Base-by-base conservation (phyloP, 2,113 vertebrate species). In the Gnathonemus echidnorhynchus region DNA sequence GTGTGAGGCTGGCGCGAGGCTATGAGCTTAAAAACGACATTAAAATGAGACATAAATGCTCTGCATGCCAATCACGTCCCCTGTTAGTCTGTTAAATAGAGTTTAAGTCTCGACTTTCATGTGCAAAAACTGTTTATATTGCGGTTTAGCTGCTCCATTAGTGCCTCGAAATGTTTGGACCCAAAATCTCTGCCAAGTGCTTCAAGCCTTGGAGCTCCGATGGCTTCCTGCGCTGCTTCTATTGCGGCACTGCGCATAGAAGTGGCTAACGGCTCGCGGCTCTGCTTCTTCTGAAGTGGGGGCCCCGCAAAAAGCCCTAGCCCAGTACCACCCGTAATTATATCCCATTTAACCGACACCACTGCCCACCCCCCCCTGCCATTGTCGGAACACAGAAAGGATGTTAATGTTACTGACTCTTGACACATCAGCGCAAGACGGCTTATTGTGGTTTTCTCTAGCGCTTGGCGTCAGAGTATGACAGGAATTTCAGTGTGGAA, bases 91-190 rank as follows among this genome's bases (percentile, higher is more conserved):
- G 21, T 49, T 86, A 86, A 86, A 86, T 27, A 21, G 84, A 27
- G 46, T n/a, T n/a, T n/a, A 48, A 50, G 84, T 24, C 46, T 50
- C 10, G 9, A 17, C 84, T 86, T 86, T 86, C 84, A 86, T 86
- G 84, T 50, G 84, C 45, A 86, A 31, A n/a, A 86, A 86, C 84
- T 86, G 84, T 86, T 86, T 86, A 86, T 50, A 86, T 50, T 86
- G 84, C 27, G 84, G 84, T n/a, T 86, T 50, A 50, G 84, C 45
- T 86, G 84, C 48, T 86, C 45, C 84, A 86, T 86, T 86, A 86
- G 84, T 86, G 84, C n/a, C 84, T 46, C 24, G 45, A 48, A 86
- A 86, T 86, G 84, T 86, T 86, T 86, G 48, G 84, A 50, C 84
- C 84, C 45, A n/a, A 27, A 86, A 49, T 48, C 24, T n/a, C 19